Evolutionary conservation across 2,113 vertebrate genomes (phyloP).

Genomic region (Labeo catla): DNA sequence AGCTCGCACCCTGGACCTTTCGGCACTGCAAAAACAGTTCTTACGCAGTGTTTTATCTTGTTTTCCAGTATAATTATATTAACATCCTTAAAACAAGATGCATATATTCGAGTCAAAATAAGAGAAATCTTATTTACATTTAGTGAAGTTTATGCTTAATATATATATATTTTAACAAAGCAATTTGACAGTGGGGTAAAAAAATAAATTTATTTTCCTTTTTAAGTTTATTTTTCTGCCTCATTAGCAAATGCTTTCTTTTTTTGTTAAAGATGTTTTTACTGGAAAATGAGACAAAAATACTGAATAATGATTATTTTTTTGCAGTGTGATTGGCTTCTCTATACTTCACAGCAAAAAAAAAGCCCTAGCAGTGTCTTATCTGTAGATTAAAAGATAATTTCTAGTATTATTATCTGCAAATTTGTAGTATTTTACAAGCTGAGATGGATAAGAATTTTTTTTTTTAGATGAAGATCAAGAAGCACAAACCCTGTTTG

Average conservation of each 20-base stretch:
- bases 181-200: background rate
- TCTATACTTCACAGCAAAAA: constrained; percentile 14
- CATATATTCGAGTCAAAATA: background rate
- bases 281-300: background rate
- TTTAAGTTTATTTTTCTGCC: background rate
- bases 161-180: background rate
- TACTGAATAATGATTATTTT: background rate
- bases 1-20: constrained; percentile 15
- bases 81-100: background rate
- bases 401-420: background rate
- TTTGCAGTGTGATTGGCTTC: constrained; percentile 11
- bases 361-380: background rate
- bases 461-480: constrained; percentile 46
- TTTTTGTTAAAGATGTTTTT: background rate
- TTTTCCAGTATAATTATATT: background rate
- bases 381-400: background rate
- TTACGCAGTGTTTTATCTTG: background rate
- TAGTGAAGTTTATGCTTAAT: background rate
- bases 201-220: background rate
- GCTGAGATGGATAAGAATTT: constrained; percentile 29
- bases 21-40: background rate
- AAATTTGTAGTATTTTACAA: background rate
- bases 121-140: background rate
- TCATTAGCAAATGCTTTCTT: background rate
- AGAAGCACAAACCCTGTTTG: constrained; percentile 60